Conservation (phyloP, 2,888 invertebrate species). For the Philereme transversata region DNA sequence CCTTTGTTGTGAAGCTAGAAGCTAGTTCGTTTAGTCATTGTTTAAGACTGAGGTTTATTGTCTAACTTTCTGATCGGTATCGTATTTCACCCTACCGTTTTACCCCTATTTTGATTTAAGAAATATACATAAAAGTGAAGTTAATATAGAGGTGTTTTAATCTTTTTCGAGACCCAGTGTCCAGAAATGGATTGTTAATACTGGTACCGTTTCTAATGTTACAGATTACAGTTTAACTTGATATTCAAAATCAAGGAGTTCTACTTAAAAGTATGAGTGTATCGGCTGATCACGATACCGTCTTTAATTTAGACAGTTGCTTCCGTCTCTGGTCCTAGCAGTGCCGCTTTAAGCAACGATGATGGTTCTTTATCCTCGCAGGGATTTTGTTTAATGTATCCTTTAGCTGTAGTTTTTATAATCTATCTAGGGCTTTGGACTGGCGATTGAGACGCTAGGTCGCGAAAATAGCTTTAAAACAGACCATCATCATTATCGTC, state of each 20-base stretch:
- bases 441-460: slow-evolving; percentile 4
- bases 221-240: too few relatives aligned
- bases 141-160: too few relatives aligned
- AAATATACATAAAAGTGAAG: too few relatives aligned
- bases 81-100: neutral
- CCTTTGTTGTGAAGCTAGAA: slow-evolving; percentile 43
- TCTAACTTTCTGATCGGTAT: slow-evolving; percentile 9
- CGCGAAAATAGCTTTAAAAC: too few relatives aligned
- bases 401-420: slow-evolving; percentile 52
- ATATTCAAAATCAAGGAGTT: too few relatives aligned
- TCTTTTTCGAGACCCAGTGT: too few relatives aligned
- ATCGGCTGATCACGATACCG: slow-evolving; percentile 2
- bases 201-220: too few relatives aligned
- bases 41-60: slow-evolving; percentile 34
- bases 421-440: slow-evolving; percentile 12
- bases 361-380: slow-evolving; percentile 62
- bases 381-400: slow-evolving; percentile 63
- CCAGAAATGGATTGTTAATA: too few relatives aligned
- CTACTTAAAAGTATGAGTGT: neutral
- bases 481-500: too few relatives aligned
- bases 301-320: slow-evolving; percentile 8
- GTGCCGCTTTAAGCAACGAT: slow-evolving; percentile 48
- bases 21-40: slow-evolving; percentile 44
- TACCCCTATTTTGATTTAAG: too few relatives aligned
- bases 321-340: slow-evolving; percentile 43